Evolutionary conservation across 2,888 invertebrate species (phyloP), one percentile per base, ranked within the genome.

Genomic region (Ochropleura leucogaster): DNA sequence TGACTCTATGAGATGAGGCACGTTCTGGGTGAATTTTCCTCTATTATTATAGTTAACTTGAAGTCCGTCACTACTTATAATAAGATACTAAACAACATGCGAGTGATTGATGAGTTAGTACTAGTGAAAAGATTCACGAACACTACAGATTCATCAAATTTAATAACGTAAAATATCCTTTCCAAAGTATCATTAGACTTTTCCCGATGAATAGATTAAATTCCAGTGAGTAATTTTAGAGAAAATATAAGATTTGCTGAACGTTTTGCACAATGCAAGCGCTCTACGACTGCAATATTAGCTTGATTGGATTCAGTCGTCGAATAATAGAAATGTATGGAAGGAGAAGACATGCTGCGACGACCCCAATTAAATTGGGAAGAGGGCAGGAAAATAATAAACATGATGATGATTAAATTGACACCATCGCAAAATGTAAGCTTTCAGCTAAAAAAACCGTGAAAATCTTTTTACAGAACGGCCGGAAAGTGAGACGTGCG

Each of bases 401-500:
- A 30, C 30, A 30, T 30, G 30, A 30, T 30, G 30, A 30, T 30
- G 30, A 30, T 30, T 30, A 30, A 30, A 42, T 55, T 20, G 12
- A 47, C n/a, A 65, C 10, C 6, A 51, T 14, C 16, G 16, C 10
- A 72, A 77, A 67, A n/a, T 44, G 1, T 63, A 67, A 65, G 42
- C 65, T 78, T 72, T 83, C 70, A 49, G 51, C 20, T 20, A 44
- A 70, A 73, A 72, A 70, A 62, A 0, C 42, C 30, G 20, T 65
- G 51, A 59, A 78, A 69, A 67, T 30, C 0, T 42, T 76, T 69
- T 68, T 60, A 73, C 30, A 75, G 78, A 75, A 62, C 78, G 57
- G 79, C 83, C 85, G 87, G 88, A 87, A 89, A 89, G 82, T 80
- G 87, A 88, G 87, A 66, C 85, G 88, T 90, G 90, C 89, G 91